phyloP scores from a whole-genome alignment of 1,140 invertebrate species.

The Calephelis virginiensis region DNA sequence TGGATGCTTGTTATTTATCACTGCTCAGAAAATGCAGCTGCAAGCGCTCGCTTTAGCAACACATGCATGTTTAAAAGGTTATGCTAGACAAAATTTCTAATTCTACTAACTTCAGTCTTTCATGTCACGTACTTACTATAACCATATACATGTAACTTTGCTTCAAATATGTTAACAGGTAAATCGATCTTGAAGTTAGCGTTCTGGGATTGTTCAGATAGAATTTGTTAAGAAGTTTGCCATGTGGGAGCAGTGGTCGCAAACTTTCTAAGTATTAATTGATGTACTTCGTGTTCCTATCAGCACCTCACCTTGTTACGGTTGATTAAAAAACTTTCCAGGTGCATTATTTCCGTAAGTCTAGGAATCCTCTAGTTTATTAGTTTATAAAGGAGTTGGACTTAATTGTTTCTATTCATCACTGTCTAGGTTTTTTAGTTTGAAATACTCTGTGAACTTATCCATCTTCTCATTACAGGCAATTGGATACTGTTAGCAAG shows the following conservation, averaged over 20 bases:
- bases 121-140: conserved; percentile 15
- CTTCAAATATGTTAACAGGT: conserved; percentile 65
- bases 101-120: conserved; percentile 22
- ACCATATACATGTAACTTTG: conserved; percentile 20
- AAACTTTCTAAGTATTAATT: conserved; percentile 46
- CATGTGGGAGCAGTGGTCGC: conserved; percentile 31
- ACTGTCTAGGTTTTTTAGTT: neutral
- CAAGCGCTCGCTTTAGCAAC: conserved; percentile 17
- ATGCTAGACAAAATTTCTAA: conserved; percentile 16
- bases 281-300: conserved; percentile 32
- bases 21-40: conserved; percentile 36
- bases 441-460: too few species aligned
- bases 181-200: conserved; percentile 52
- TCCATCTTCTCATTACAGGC: too few species aligned
- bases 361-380: neutral
- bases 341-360: conserved; percentile 14
- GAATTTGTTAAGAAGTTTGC: conserved; percentile 55
- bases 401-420: neutral
- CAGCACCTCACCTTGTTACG: conserved; percentile 27
- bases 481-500: too few species aligned
- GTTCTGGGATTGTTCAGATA: conserved; percentile 51
- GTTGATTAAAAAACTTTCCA: conserved; percentile 37
- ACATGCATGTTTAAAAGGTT: conserved; percentile 29
- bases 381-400: conserved; percentile 1
- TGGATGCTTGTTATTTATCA: conserved; percentile 31